These are phyloP conservation scores for Emberiza fucata DNA, from an alignment of 2,113 vertebrate genomes.

Conservation along the genomic window DNA sequence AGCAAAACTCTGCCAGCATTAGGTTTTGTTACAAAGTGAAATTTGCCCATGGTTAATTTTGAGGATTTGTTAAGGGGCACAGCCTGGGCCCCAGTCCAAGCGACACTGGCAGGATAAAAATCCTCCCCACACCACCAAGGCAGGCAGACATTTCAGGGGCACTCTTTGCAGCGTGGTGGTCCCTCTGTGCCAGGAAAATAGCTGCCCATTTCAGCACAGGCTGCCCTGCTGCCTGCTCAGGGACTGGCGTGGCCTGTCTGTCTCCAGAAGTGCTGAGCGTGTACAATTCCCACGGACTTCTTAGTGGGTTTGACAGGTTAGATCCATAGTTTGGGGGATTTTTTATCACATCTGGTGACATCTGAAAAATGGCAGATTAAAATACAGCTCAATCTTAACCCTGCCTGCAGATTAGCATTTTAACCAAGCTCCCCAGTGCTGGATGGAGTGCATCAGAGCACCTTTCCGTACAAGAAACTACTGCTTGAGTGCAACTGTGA, in stretches of 20 bases:
- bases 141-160: neutral
- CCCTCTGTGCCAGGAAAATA: neutral
- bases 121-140: rapidly evolving
- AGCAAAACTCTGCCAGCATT: neutral
- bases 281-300: neutral
- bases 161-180: neutral
- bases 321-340: neutral
- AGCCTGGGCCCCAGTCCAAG: neutral
- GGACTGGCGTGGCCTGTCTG: neutral
- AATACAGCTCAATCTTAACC: neutral
- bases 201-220: neutral
- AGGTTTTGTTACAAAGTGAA: neutral
- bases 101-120: neutral
- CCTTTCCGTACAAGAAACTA: neutral
- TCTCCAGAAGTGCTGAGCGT: neutral
- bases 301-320: neutral
- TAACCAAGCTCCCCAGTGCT: neutral
- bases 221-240: neutral
- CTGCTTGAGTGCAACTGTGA: neutral
- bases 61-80: neutral
- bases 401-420: neutral
- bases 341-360: neutral
- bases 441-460: neutral
- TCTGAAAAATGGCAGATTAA: neutral
- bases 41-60: neutral